Evolutionary conservation across 2,888 invertebrate genomes (phyloP).

Genomic region (Argynnis bischoffii): DNA sequence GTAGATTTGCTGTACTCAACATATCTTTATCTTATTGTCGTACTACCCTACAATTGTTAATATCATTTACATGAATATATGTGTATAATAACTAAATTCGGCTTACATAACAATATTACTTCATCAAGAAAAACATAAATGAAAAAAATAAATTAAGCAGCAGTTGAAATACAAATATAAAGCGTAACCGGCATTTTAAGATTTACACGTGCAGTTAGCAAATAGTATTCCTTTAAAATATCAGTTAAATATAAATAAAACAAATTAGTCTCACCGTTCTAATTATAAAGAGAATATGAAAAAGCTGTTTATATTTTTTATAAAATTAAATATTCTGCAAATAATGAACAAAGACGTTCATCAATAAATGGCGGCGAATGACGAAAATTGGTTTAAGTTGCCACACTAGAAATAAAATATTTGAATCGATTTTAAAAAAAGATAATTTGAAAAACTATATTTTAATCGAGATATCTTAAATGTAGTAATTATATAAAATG

Average conservation of each 20-base stretch:
- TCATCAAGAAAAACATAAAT: background rate
- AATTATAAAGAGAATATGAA: constrained; percentile 6
- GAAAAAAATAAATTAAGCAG: background rate
- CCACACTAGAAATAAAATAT: constrained; percentile 1
- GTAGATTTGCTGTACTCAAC: background rate
- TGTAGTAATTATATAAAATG: no score
- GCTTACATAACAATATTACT: background rate
- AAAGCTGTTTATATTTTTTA: constrained; percentile 19
- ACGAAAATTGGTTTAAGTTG: constrained; percentile 30
- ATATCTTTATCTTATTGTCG: background rate
- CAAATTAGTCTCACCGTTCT: constrained; percentile 21
- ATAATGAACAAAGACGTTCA: constrained; percentile 34
- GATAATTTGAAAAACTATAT: no score
- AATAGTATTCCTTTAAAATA: constrained; percentile 1
- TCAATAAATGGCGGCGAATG: constrained; percentile 37
- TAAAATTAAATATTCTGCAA: constrained; percentile 24
- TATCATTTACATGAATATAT: background rate
- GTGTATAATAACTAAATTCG: background rate
- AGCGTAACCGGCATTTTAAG: constrained; percentile 9
- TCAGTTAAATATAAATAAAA: background rate
- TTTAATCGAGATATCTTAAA: no score
- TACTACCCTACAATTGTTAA: constrained; percentile 6
- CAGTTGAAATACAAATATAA: constrained; percentile 5
- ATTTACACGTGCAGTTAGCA: constrained; percentile 10
- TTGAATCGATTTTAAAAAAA: no score